phyloP scores from a whole-genome alignment of 2,888 invertebrate species.

The Griposia aprilina region DNA sequence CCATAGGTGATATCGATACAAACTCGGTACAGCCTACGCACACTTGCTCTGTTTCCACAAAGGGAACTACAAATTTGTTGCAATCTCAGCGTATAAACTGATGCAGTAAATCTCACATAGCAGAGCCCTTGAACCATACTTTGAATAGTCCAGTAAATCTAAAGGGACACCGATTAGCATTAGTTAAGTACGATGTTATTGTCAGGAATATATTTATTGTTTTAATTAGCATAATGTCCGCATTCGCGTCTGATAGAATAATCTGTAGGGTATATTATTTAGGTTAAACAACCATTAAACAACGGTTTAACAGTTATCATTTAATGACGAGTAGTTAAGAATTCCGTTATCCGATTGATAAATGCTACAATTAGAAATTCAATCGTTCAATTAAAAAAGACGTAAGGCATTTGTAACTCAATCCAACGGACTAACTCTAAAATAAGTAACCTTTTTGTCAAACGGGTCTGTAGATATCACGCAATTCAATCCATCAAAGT shows the following conservation, averaged over 20 bases:
- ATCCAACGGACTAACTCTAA: not conserved
- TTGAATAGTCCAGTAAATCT: constrained; percentile 34
- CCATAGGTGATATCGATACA: not conserved
- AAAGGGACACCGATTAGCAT: constrained; percentile 33
- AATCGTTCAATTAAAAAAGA: not conserved
- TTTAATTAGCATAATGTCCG: constrained; percentile 37
- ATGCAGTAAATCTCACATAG: constrained; percentile 24
- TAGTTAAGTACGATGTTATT: constrained; percentile 29
- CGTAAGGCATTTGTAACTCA: constrained; percentile 7
- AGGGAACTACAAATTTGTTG: constrained; percentile 17
- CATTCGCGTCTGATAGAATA: constrained; percentile 13
- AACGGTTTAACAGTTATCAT: constrained; percentile 28
- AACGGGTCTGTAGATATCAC: not conserved
- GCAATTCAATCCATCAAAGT: constrained; percentile 1
- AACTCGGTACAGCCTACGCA: constrained; percentile 3
- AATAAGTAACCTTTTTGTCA: not conserved
- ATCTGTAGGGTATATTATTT: constrained; percentile 5
- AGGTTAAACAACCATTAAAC: constrained; percentile 12
- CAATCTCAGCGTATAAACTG: constrained; percentile 26
- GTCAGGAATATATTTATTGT: constrained; percentile 37
- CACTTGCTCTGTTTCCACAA: constrained; percentile 1
- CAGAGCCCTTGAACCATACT: constrained; percentile 22
- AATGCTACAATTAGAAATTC: not conserved
- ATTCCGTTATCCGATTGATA: not conserved
- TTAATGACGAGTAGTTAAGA: not conserved